Evolutionary conservation across 2,888 invertebrate genomes (phyloP), one percentile per base, ranked within the genome.

Genomic region (Leptinotarsa peninsularis): DNA sequence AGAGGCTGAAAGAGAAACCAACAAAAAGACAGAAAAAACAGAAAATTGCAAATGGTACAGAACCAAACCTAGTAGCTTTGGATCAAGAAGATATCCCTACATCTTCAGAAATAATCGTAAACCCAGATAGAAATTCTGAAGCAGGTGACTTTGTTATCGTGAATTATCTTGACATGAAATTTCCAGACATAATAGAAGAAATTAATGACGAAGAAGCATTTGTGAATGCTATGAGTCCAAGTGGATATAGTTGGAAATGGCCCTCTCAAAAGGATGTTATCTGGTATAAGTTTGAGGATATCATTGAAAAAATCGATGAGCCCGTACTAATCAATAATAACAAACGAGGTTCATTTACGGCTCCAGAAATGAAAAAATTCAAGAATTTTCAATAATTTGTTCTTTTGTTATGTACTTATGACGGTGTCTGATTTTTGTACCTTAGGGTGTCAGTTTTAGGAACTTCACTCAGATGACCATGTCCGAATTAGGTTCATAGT

Each of bases 61-160:
- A 56, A 56, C 18, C 56, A 56, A 56, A 50, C 49, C 49, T 7
- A 50, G 49, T 50, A 50, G 4, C 49, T 50, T 50, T 50, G 49
- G 49, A 56, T 56, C 17, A 56, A 56, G 17, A 56, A 56, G 14
- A 56, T 56, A 14, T n/a, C 56, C 56, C 56, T 56, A 56, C 3
- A 56, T 56, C 56, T 56, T n/a, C 56, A 56, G 56, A 56, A 56
- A 56, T 56, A 18, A 17, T 56, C n/a, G 56, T 56, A n/a, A 56
- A 56, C 56, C 56, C 56, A 56, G 56, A 56, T 17, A 56, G 56
- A 56, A 56, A 56, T 56, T 56, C 1, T n/a, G 18, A 17, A 1
- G 23, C 23, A 23, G 23, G 23, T 23, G 23, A 23, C 23, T 23
- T 23, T 23, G 23, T 23, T 23, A 23, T 56, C 56, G n/a, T 56